These are phyloP conservation scores for Salarias fasciatus DNA, from an alignment of 2,797 vertebrate genomes.

Conservation along the genomic window DNA sequence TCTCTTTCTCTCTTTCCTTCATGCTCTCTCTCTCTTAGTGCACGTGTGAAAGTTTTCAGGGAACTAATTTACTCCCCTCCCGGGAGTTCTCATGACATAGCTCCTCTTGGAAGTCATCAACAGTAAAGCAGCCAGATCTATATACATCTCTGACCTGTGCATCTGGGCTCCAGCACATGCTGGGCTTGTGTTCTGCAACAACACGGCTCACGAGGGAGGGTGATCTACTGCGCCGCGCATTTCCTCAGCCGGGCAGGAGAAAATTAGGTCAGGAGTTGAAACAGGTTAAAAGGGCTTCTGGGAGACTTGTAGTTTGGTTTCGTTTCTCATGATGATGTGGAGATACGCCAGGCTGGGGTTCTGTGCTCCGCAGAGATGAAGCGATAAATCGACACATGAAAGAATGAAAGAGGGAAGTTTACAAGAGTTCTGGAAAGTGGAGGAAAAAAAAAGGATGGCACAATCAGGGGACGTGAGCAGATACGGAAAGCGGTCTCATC, in stretches of 20 bases:
- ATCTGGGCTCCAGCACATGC: slow-evolving; percentile 61
- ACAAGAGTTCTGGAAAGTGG: slow-evolving; percentile 26
- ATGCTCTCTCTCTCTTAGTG: slow-evolving; percentile 18
- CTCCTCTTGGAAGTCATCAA: slow-evolving; percentile 61
- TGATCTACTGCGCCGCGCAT: slow-evolving; percentile 55
- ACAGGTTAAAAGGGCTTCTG: slow-evolving; percentile 68
- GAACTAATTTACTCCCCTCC: slow-evolving; percentile 58
- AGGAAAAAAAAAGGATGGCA: slow-evolving; percentile 21
- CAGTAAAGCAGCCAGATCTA: slow-evolving; percentile 69
- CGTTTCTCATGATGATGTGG: slow-evolving; percentile 52
- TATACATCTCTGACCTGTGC: slow-evolving; percentile 62
- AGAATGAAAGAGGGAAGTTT: slow-evolving; percentile 43
- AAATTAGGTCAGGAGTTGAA: slow-evolving; percentile 77
- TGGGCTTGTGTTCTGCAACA: slow-evolving; percentile 58
- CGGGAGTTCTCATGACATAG: slow-evolving; percentile 57
- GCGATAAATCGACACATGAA: slow-evolving; percentile 46
- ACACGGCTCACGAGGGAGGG: slow-evolving; percentile 63
- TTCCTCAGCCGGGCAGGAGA: slow-evolving; percentile 70
- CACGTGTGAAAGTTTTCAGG: slow-evolving; percentile 59
- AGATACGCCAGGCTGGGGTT: slow-evolving; percentile 32
- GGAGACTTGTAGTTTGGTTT: slow-evolving; percentile 52
- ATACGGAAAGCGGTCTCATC: slow-evolving; percentile 52
- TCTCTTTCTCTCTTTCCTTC: slow-evolving; percentile 12
- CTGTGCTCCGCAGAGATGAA: slow-evolving; percentile 35
- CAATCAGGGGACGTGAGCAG: slow-evolving; percentile 32